These are phyloP conservation scores for Noctua janthe DNA, from an alignment of 2,888 invertebrate species.

Conservation along the genomic window DNA sequence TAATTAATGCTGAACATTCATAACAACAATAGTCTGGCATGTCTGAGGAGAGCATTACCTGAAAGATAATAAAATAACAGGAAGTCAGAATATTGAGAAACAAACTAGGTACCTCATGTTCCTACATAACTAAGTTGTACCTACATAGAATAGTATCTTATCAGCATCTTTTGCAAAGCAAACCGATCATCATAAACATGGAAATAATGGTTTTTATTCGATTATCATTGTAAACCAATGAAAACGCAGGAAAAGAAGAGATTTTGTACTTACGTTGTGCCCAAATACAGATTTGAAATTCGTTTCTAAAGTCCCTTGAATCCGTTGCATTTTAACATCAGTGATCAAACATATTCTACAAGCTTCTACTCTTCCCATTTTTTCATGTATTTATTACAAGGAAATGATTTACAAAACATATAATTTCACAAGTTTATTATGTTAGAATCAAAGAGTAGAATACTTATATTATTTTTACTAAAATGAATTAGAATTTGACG, in stretches of 20 bases:
- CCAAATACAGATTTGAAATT: conserved; percentile 46
- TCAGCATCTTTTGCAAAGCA: neutral
- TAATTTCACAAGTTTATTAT: neutral
- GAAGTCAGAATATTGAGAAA: neutral
- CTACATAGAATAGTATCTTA: neutral
- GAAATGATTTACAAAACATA: neutral
- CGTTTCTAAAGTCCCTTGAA: conserved; percentile 36
- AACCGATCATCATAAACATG: neutral
- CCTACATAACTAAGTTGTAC: neutral
- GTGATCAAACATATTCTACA: conserved; percentile 46
- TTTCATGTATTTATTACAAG: neutral
- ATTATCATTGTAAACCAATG: neutral
- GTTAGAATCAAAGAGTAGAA: no score
- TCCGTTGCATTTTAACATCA: conserved; percentile 42
- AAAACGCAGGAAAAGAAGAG: neutral
- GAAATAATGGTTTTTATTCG: neutral
- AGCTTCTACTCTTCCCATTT: conserved; percentile 47
- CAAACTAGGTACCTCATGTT: no score
- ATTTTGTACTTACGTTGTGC: conserved; percentile 36
- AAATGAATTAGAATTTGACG: neutral
- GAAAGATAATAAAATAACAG: conserved; percentile 6
- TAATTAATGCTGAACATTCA: conserved; percentile 37
- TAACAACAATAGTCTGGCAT: conserved; percentile 40
- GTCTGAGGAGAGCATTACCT: conserved; percentile 30
- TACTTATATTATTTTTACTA: no score